phyloP scores from a whole-genome alignment of 2,113 vertebrate genomes.

The Phocoena phocoena region DNA sequence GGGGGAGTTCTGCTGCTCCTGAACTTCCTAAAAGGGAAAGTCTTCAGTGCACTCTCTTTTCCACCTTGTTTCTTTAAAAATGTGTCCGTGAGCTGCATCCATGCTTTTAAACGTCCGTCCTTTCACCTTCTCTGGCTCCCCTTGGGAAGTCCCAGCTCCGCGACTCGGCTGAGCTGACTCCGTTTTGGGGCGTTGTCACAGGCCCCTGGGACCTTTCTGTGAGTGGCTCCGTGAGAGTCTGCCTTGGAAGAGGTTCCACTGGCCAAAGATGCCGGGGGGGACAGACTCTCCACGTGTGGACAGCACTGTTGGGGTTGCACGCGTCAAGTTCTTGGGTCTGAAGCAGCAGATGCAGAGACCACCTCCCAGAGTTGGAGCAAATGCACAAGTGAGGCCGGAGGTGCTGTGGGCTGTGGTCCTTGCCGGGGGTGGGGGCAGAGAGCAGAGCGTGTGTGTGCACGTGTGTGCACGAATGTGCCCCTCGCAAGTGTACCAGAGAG shows the following conservation, averaged over 20 bases:
- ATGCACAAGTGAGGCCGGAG: background rate
- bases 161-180: background rate
- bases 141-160: too few relatives aligned
- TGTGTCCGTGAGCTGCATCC: background rate
- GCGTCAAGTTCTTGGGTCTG: background rate
- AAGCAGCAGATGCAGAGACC: background rate
- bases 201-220: background rate
- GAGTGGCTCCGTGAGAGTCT: background rate
- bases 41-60: background rate
- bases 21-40: background rate
- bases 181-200: background rate
- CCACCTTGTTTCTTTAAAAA: background rate
- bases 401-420: background rate
- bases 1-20: background rate
- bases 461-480: background rate
- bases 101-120: too few relatives aligned
- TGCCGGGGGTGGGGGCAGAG: background rate
- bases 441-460: background rate
- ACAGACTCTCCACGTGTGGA: background rate
- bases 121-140: too few relatives aligned
- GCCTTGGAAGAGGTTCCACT: background rate
- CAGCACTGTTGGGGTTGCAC: accelerated
- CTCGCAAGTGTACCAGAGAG: background rate
- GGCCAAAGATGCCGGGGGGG: background rate
- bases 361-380: background rate